Evolutionary conservation across 2,797 vertebrate species (phyloP).

Genomic region (Pteropus rufus): DNA sequence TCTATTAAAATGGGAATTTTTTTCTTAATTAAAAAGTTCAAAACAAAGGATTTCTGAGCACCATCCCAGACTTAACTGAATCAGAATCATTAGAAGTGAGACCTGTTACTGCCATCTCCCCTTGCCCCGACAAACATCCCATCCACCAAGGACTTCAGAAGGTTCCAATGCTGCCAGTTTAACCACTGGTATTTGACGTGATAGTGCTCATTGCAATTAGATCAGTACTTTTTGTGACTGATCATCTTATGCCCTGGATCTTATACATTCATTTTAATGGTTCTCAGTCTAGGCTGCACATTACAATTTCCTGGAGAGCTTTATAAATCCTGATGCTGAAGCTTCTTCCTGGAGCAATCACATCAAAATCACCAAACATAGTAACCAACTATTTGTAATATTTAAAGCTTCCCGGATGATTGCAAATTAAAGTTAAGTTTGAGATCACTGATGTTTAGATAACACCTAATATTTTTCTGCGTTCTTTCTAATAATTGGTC

Average conservation of each 20-base stretch:
- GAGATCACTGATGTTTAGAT: neutral
- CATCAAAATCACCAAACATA: neutral
- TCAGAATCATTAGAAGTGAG: neutral
- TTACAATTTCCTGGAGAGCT: neutral
- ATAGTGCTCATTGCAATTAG: neutral
- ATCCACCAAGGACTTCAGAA: neutral
- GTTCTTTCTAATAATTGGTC: neutral
- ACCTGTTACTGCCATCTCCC: neutral
- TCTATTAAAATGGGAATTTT: neutral
- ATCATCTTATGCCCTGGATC: neutral
- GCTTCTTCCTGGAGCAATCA: neutral
- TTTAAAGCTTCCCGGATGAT: slow-evolving; percentile 37
- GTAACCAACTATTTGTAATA: neutral
- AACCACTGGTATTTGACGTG: neutral
- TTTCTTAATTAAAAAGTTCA: neutral
- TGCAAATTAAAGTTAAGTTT: neutral
- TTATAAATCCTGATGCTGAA: slow-evolving; percentile 9
- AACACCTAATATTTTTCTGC: neutral
- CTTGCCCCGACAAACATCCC: neutral
- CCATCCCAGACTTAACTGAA: neutral
- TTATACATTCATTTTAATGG: neutral
- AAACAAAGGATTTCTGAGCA: neutral
- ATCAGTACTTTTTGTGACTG: neutral
- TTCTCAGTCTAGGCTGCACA: neutral
- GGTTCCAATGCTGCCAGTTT: neutral